phyloP scores from a whole-genome alignment of 2,113 vertebrate species.

The Eonycteris spelaea region DNA sequence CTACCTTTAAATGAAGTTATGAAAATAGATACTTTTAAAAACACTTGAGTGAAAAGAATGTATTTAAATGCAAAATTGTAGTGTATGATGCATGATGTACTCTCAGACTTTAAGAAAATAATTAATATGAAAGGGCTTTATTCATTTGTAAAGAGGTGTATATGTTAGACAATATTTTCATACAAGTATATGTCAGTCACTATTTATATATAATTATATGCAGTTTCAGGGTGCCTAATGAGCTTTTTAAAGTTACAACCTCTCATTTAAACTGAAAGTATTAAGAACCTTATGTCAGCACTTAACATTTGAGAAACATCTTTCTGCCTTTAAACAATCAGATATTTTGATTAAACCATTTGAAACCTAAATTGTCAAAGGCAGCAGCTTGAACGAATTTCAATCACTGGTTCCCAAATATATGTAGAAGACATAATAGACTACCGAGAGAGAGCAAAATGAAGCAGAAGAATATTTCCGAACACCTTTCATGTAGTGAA shows the following conservation, averaged over 20 bases:
- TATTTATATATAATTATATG: not conserved
- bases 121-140: not conserved
- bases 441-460: not conserved
- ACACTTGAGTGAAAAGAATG: not conserved
- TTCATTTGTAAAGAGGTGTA: constrained; percentile 30
- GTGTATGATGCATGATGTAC: not conserved
- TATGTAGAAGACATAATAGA: not conserved
- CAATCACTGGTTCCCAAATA: not conserved
- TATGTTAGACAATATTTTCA: not conserved
- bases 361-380: not conserved
- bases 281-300: not conserved
- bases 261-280: constrained; percentile 5
- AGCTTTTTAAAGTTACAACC: not conserved
- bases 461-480: not conserved
- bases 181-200: not conserved
- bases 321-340: constrained; percentile 12
- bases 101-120: not conserved
- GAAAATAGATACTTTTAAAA: not conserved
- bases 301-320: not conserved
- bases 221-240: not conserved
- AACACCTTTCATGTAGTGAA: not conserved
- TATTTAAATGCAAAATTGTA: not conserved
- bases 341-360: not conserved
- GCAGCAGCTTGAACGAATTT: not conserved
- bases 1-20: not conserved